Base-by-base conservation (phyloP, 2,113 vertebrate genomes). In the Drymodes brunneopygia region DNA sequence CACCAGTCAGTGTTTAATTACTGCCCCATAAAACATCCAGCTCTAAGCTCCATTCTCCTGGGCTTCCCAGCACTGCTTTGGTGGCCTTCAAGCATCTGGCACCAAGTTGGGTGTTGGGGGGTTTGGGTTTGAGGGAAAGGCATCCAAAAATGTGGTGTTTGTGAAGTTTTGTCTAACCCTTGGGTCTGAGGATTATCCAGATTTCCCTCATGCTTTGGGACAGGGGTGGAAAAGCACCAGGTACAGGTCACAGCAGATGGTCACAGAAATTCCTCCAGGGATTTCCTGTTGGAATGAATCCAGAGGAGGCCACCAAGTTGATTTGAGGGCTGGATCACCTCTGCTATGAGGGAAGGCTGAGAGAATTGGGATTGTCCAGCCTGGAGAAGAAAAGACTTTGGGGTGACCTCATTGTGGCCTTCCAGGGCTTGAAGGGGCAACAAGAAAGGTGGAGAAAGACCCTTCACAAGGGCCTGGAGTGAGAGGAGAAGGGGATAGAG, bases 1-100 rank as follows among this genome's bases (percentile, higher is more conserved):
- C 3, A 0, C 21, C 73, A 94, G 28, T 11, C 92, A 82, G 73
- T 21, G 66, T 94, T 91, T 61, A 88, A 93, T 93, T 94, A 90
- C 15, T 75, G 44, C 60, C 6, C 90, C 70, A 75, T 71, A 90
- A 93, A 81, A 40, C 85, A 79, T 50, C 24, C 29, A 88, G 78
- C 70, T 45, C 64, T 12, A 19, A 19, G 29, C 6, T 72, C 90
- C 81, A 85, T 82, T 48, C 48, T 57, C 60, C 70, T 42, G 53
- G 33, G 42, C 51, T 92, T 62, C 47, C 25, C 48, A 40, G 48
- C 0, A 0, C 31, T 35, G 56, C 69, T 61, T 81, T 58, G 90
- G 84, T 85, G 87, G 92, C 73, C 73, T 83, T 40, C 31, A 38
- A 69, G 27, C 36, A 4, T 28, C 90, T 90, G 73, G 90, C 66